These are phyloP conservation scores for Sarcophaga peregrina DNA, from an alignment of 1,140 invertebrate species.

Conservation along the genomic window DNA sequence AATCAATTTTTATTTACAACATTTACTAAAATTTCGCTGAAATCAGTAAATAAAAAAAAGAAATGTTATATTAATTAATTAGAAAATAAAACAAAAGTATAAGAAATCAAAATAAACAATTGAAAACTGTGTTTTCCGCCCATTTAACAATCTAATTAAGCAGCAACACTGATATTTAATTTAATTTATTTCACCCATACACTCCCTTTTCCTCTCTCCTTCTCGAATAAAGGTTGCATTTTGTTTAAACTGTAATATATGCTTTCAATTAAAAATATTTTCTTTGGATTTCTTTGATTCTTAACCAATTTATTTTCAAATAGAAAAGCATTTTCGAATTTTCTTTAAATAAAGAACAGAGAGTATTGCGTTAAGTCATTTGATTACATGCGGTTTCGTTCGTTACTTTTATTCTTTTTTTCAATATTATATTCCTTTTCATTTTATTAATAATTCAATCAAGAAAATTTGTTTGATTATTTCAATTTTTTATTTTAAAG, in stretches of 20 bases:
- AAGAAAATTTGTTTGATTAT: conserved; percentile 40
- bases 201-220: background rate
- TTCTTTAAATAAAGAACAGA: too few species aligned
- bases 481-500: background rate
- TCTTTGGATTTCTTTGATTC: too few species aligned
- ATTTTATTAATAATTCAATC: conserved; percentile 41
- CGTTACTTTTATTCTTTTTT: background rate
- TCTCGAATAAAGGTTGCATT: background rate
- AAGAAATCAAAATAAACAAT: background rate
- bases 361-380: too few species aligned
- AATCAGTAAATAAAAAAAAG: background rate
- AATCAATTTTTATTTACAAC: background rate
- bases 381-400: background rate
- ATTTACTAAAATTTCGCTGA: background rate
- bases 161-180: background rate
- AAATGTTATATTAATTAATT: background rate
- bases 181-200: too few species aligned
- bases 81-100: background rate
- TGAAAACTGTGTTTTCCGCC: background rate
- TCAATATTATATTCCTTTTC: background rate
- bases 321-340: too few species aligned
- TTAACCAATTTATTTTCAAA: too few species aligned
- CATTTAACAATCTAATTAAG: background rate
- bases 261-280: too few species aligned
- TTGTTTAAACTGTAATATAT: too few species aligned